A percentile compares a stretch with the other conserved stretches of the same genome.
These are phyloP conservation scores for Rafetus swinhoei DNA, from an alignment of 2,113 vertebrate species.

Conservation along the genomic window DNA sequence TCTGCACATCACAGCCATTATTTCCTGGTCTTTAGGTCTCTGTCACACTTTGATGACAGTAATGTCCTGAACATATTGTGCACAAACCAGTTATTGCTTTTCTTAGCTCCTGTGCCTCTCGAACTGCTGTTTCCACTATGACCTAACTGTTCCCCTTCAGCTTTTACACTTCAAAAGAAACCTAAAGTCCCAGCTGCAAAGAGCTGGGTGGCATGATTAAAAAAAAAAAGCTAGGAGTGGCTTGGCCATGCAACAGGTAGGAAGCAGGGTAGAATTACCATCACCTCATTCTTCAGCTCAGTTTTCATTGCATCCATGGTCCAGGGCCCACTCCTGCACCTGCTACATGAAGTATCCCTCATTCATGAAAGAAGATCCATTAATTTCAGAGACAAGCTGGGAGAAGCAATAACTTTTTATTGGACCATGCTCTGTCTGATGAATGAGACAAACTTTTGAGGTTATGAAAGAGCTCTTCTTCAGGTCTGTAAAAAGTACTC, in stretches of 20 bases:
- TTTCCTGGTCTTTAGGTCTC: not conserved
- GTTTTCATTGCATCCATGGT: constrained; percentile 8
- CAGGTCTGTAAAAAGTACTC: too few relatives aligned
- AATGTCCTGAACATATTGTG: not conserved
- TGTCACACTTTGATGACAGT: not conserved
- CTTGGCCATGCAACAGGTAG: not conserved
- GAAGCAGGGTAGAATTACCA: not conserved
- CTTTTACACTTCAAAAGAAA: constrained; percentile 71
- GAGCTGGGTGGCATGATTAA: constrained; percentile 48
- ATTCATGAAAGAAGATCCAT: constrained; percentile 47
- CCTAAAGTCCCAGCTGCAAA: constrained; percentile 67
- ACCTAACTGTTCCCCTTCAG: constrained; percentile 60
- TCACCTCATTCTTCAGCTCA: not conserved
- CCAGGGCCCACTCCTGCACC: not conserved
- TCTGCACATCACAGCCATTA: not conserved
- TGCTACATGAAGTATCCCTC: constrained; percentile 30
- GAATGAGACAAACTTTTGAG: too few relatives aligned
- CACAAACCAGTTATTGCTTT: not conserved
- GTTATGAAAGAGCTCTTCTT: too few relatives aligned
- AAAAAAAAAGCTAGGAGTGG: not conserved
- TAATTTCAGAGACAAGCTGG: constrained; percentile 7
- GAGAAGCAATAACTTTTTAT: too few relatives aligned
- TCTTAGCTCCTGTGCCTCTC: not conserved
- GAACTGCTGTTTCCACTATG: constrained; percentile 24
- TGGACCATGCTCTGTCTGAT: too few relatives aligned